phyloP scores from a whole-genome alignment of 2,888 invertebrate species.

The Kuschelorhynchus macadamiae region DNA sequence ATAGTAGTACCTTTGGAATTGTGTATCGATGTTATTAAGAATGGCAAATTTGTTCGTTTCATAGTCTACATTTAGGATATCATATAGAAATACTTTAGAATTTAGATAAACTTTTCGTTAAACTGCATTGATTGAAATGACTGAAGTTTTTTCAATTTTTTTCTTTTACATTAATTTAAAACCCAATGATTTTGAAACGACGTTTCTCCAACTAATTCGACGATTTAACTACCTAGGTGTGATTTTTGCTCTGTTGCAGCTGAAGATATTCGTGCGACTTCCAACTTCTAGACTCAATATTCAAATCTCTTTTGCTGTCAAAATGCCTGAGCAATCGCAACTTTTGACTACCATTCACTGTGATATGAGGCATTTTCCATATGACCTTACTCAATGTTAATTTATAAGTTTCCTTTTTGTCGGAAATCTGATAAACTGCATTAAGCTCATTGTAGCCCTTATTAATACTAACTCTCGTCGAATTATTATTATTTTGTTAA shows the following conservation, averaged over 20 bases:
- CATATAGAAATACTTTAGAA: conserved; percentile 59
- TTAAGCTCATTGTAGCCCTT: not conserved
- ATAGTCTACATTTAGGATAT: conserved; percentile 58
- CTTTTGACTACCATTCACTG: conserved; percentile 50
- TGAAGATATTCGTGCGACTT: conserved; percentile 63
- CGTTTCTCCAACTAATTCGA: conserved; percentile 49
- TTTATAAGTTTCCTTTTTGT: conserved; percentile 7
- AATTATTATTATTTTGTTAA: not conserved
- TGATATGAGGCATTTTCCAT: conserved; percentile 18
- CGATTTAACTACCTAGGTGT: conserved; percentile 53
- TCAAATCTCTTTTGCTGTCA: conserved; percentile 16
- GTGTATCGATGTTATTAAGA: conserved; percentile 56
- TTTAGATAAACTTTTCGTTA: conserved; percentile 62
- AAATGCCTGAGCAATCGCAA: not conserved
- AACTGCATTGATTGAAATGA: conserved; percentile 60
- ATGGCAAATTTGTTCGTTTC: conserved; percentile 53
- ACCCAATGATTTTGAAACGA: conserved; percentile 61
- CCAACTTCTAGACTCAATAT: conserved; percentile 61
- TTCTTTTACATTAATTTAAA: conserved; percentile 58
- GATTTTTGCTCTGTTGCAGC: conserved; percentile 56
- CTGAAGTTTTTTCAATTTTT: conserved; percentile 61
- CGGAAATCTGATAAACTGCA: too few species aligned
- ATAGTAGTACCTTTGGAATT: conserved; percentile 55
- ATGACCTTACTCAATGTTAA: not conserved
- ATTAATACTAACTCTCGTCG: conserved; percentile 1